Evolutionary conservation across 2,888 invertebrate genomes (phyloP).

Genomic region (Sinhomidia bicolor): DNA sequence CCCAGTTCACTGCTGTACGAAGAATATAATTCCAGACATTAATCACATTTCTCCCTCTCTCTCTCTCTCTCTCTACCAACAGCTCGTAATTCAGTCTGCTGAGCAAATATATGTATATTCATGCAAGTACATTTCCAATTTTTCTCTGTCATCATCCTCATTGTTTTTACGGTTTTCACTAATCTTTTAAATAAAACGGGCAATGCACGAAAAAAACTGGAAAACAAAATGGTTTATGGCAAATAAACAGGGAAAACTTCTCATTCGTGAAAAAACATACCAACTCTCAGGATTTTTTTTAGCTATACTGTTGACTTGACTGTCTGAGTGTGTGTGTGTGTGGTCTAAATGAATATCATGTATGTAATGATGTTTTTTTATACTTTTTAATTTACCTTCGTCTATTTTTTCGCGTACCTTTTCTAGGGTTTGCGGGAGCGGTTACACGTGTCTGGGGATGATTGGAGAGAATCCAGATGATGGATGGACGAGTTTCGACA

Average conservation of each 20-base stretch:
- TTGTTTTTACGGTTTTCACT: not conserved
- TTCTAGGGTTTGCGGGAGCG: slow-evolving; percentile 84
- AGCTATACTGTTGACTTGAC: not conserved
- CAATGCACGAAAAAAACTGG: not conserved
- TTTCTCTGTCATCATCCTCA: not conserved
- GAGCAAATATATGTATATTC: not conserved
- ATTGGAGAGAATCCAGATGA: slow-evolving; percentile 97
- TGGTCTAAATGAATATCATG: no score
- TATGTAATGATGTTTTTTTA: no score
- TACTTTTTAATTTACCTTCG: not conserved
- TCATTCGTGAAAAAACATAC: no score
- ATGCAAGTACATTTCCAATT: not conserved
- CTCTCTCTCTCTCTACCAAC: not conserved
- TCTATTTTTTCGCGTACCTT: not conserved
- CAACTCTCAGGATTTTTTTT: no score
- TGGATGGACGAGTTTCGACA: slow-evolving; percentile 98
- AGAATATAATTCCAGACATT: slow-evolving; percentile 41
- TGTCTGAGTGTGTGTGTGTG: not conserved
- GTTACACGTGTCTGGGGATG: slow-evolving; percentile 91
- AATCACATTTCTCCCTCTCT: slow-evolving; percentile 66
- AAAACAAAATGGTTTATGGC: no score
- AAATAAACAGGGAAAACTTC: no score
- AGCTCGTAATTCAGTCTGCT: slow-evolving; percentile 1
- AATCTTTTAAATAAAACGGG: not conserved
- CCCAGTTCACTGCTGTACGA: not conserved